Evolutionary conservation across 2,888 invertebrate genomes (phyloP), one percentile per base, ranked within the genome.

Genomic region (Platerodrilus igneus): DNA sequence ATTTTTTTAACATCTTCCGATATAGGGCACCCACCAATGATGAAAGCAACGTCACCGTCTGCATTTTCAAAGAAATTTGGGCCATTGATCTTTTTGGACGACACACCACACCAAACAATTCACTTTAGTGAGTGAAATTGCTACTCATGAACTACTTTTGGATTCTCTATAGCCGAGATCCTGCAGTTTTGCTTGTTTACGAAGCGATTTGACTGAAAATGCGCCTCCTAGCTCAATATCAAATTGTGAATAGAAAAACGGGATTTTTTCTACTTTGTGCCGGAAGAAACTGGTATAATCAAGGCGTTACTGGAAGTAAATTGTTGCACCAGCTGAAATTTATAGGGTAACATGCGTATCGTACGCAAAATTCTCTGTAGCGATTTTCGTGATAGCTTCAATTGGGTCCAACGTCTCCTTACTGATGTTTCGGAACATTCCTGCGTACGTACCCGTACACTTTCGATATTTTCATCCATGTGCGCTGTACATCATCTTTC

Each of bases 271-370:
- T n/a, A n/a, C n/a, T n/a, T n/a, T n/a, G n/a, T n/a, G n/a, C n/a
- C n/a, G n/a, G n/a, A n/a, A n/a, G n/a, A n/a, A n/a, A n/a, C n/a
- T n/a, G n/a, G 16, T 20, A 45, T 37, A 37, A 38, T 35, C 38
- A 30, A 34, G 32, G 13, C 36, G 26, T 18, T 41, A 19, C 26
- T 30, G 11, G 31, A 13, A 22, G 38, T 38, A 17, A 45, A 17
- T 35, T 46, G 25, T 35, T 42, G 38, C 38, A 47, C 46, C 23
- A 49, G 41, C 41, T 41, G 41, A 6, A 38, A 20, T 38, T 41
- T 44, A 30, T 41, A 45, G 10, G 41, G 45, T 19, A 37, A 45
- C 34, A 47, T 37, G 14, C 37, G 39, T 14, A 42, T 20, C 36
- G 32, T 42, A 30, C 13, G 29, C 37, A 44, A 35, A 38, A 44